Evolutionary conservation across 1,140 invertebrate species (phyloP).

Genomic region (Euschistus heros): DNA sequence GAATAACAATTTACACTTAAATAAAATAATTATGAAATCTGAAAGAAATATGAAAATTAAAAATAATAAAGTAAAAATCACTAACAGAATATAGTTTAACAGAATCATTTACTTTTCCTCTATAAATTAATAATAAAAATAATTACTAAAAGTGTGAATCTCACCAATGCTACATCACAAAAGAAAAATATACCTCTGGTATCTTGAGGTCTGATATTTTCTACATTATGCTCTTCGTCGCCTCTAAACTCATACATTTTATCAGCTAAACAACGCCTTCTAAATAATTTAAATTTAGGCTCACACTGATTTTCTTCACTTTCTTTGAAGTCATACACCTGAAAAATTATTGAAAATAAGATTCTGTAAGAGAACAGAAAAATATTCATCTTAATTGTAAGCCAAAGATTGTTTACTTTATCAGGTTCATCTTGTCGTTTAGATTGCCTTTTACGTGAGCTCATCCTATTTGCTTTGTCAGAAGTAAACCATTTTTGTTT

Average conservation of each 20-base stretch:
- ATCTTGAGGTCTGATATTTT: constrained; percentile 19
- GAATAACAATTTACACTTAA: no score
- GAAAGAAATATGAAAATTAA: no score
- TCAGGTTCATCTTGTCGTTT: constrained; percentile 26
- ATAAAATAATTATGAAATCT: no score
- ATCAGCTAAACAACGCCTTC: constrained; percentile 70
- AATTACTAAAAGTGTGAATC: no score
- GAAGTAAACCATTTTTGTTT: constrained; percentile 22
- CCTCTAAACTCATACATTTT: constrained; percentile 67
- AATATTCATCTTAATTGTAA: not conserved
- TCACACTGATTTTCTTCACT: constrained; percentile 31
- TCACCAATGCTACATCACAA: no score
- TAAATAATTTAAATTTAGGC: constrained; percentile 34
- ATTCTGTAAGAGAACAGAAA: not conserved
- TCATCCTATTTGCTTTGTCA: constrained; percentile 14
- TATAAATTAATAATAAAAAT: no score
- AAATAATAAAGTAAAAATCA: no score
- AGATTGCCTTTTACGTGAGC: constrained; percentile 3
- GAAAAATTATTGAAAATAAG: constrained; percentile 16
- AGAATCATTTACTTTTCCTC: no score
- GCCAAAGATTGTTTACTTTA: constrained; percentile 19
- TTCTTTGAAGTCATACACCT: constrained; percentile 33
- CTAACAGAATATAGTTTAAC: no score
- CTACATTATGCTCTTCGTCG: constrained; percentile 28
- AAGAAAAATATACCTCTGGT: not conserved